phyloP scores from a whole-genome alignment of 2,888 invertebrate species.

The Plebejus melissa region DNA sequence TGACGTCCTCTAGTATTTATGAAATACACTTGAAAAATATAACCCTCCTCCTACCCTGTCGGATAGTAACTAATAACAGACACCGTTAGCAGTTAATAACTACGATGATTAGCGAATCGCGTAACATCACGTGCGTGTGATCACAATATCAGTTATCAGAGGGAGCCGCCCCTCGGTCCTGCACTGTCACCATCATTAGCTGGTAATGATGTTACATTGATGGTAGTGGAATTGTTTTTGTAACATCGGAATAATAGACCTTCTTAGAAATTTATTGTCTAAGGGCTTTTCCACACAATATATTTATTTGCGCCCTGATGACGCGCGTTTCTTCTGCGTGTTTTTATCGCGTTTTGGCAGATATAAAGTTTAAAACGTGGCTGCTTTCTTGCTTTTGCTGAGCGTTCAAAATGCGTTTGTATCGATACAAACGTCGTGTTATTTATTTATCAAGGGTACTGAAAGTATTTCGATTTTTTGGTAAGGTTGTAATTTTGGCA shows the following conservation, averaged over 20 bases:
- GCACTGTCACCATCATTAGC: background rate
- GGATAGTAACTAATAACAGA: background rate
- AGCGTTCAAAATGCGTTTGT: too few relatives aligned
- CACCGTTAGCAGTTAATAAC: background rate
- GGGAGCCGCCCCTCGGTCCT: background rate
- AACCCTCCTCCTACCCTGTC: background rate
- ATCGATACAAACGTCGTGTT: too few relatives aligned
- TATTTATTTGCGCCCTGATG: too few relatives aligned
- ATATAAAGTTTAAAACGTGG: too few relatives aligned
- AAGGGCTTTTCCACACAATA: too few relatives aligned
- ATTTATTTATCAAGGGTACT: too few relatives aligned
- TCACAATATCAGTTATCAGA: slow-evolving; percentile 8
- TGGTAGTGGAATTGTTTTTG: background rate
- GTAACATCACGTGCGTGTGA: background rate
- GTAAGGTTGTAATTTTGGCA: too few relatives aligned
- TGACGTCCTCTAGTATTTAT: too few relatives aligned
- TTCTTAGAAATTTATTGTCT: background rate
- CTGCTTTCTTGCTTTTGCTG: too few relatives aligned
- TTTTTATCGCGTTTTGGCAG: too few relatives aligned
- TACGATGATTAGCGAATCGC: background rate
- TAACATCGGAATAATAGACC: background rate
- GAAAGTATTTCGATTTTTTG: too few relatives aligned
- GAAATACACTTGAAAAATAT: background rate
- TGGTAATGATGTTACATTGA: background rate
- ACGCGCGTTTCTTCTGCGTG: too few relatives aligned